These are phyloP conservation scores for Parazoanthus swiftii DNA, from an alignment of 92 coral and sea anemone species.

Conservation along the genomic window DNA sequence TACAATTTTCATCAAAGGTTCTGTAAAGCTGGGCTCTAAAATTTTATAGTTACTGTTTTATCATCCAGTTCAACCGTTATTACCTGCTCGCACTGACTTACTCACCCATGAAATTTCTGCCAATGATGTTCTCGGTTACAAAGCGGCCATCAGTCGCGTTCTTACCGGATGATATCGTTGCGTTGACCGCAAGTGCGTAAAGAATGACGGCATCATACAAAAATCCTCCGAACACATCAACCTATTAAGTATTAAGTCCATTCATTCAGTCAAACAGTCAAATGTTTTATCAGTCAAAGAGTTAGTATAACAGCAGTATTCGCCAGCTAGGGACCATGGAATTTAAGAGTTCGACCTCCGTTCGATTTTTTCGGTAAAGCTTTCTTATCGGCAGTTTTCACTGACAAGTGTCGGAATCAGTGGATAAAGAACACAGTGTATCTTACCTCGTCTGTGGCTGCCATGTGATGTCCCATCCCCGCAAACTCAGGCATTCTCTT, in stretches of 20 bases:
- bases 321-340: background rate
- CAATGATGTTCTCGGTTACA: slow-evolving; percentile 53
- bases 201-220: slow-evolving; percentile 76
- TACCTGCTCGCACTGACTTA: background rate
- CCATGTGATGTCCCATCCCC: slow-evolving; percentile 70
- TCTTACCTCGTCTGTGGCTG: slow-evolving; percentile 58
- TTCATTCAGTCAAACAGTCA: background rate
- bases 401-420: too few relatives aligned
- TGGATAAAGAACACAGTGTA: too few relatives aligned
- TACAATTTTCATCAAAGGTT: too few relatives aligned
- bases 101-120: slow-evolving; percentile 63
- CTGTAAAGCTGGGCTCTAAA: too few relatives aligned
- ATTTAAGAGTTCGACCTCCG: background rate
- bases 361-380: too few relatives aligned
- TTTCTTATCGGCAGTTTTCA: too few relatives aligned
- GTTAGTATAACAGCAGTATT: background rate
- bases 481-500: slow-evolving; percentile 81
- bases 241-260: slow-evolving; percentile 43
- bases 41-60: background rate
- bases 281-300: too few relatives aligned
- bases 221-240: slow-evolving; percentile 69
- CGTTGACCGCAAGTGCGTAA: slow-evolving; percentile 73
- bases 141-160: slow-evolving; percentile 56
- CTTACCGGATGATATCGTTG: slow-evolving; percentile 45
- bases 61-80: too few relatives aligned